Conservation (phyloP, 2,888 invertebrate species). For the Tipula helvola region DNA sequence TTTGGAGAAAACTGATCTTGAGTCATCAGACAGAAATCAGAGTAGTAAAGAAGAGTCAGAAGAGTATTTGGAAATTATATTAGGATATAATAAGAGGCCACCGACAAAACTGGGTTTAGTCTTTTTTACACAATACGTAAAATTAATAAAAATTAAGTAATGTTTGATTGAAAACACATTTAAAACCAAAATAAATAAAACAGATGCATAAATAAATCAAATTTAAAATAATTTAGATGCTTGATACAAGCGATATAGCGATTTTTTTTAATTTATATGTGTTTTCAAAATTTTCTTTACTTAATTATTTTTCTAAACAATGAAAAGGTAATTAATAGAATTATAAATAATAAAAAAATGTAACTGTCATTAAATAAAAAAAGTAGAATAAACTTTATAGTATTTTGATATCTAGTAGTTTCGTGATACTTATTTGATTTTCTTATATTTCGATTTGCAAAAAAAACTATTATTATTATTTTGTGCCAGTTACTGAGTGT, state of each 20-base stretch:
- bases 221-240: background rate
- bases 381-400: background rate
- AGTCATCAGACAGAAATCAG: background rate
- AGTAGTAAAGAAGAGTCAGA: background rate
- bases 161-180: background rate
- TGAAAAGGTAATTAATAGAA: background rate
- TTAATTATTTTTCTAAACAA: background rate
- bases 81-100: background rate
- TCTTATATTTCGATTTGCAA: background rate
- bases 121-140: background rate
- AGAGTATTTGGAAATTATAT: background rate
- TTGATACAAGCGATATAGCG: background rate
- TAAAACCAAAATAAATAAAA: background rate
- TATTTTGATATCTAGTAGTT: background rate
- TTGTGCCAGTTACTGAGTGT: conserved; percentile 4
- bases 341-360: background rate
- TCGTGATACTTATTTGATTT: background rate
- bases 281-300: background rate
- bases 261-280: background rate
- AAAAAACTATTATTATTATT: conserved; percentile 4
- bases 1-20: background rate
- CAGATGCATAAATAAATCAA: background rate
- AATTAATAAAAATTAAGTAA: background rate
- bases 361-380: background rate
- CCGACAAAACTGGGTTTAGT: background rate